A percentile compares a stretch with the other conserved stretches of the same genome.
phyloP scores from a whole-genome alignment of 1,140 invertebrate species.

The Diorhabda sublineata region DNA sequence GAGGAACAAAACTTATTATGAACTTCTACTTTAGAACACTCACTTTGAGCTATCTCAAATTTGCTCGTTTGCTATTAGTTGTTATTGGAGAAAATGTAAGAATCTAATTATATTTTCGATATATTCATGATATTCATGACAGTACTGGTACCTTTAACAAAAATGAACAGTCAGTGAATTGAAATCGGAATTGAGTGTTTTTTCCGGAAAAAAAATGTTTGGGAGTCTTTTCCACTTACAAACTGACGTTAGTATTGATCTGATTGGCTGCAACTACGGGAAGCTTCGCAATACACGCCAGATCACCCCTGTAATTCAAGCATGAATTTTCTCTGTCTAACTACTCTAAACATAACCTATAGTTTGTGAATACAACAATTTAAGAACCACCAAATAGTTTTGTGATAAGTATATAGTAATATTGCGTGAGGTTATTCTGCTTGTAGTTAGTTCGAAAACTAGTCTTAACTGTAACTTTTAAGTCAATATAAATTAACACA shows the following conservation, averaged over 20 bases:
- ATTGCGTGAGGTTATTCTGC: too few species aligned
- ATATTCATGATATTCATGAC: too few species aligned
- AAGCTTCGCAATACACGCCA: constrained; percentile 39
- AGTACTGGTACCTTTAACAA: not conserved
- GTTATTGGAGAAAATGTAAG: too few species aligned
- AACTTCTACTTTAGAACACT: too few species aligned
- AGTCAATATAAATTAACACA: too few species aligned
- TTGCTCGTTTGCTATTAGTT: too few species aligned
- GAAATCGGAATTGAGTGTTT: not conserved
- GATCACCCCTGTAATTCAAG: constrained; percentile 62
- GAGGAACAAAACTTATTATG: too few species aligned
- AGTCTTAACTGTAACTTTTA: too few species aligned
- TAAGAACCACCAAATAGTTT: not conserved
- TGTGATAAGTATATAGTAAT: too few species aligned
- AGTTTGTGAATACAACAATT: not conserved
- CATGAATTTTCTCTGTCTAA: constrained; percentile 35
- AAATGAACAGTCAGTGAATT: constrained; percentile 1
- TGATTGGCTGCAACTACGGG: constrained; percentile 17
- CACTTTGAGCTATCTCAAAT: too few species aligned
- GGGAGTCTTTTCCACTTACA: constrained; percentile 43
- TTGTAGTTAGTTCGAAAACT: too few species aligned
- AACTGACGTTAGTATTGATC: constrained; percentile 29
- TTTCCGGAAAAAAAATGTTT: not conserved
- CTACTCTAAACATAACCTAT: constrained; percentile 28
- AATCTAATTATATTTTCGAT: too few species aligned